Base-by-base conservation (phyloP, 2,113 vertebrate species). In the Microcebus griseorufus region DNA sequence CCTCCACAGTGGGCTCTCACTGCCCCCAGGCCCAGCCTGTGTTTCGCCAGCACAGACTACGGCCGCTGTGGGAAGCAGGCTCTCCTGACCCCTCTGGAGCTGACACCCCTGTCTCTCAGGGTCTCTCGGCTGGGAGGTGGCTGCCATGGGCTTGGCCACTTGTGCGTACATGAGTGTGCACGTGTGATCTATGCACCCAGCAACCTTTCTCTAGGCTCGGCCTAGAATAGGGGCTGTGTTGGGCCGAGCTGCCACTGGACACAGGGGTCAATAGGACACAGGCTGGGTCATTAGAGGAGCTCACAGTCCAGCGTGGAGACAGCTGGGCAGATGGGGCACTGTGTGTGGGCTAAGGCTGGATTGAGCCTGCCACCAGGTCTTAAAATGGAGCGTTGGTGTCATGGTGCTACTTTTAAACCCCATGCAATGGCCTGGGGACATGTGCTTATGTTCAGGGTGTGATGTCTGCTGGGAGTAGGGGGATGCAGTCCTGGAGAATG, bases 1-100 rank as follows among this genome's bases (percentile, higher is more conserved):
- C 48, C 80, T 96, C 91, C 34, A 48, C 72, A 97, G 72, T 88
- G 25, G 86, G 92, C 69, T 75, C 55, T 88, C 53, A 55, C 96
- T 29, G 2, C 93, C 92, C 78, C 85, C 93, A 90, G 76, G 67
- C 53, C 58, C 22, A 86, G 65, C 37, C 29, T 5, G 6, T 72
- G n/a, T 83, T 88, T 85, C 91, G 60, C 65, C 73, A 89, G 29
- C 79, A 82, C 55, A 92, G 92, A 79, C 83, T 55, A 70, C 62
- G 83, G 45, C 32, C n/a, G 78, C 58, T 67, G 8, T 67, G 60
- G 22, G n/a, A 78, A 88, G 32, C 53, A 88, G 72, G 37, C 32
- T 95, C 27, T 27, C n/a, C 17, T 48, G 65, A 73, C 5, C 62
- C 42, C 65, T 72, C 70, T 34, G 25, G 13, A 90, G 17, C 32